Percentiles rank a stretch among this genome's conserved stretches.
phyloP scores from a whole-genome alignment of 2,113 vertebrate species.

The Agapornis roseicollis region DNA sequence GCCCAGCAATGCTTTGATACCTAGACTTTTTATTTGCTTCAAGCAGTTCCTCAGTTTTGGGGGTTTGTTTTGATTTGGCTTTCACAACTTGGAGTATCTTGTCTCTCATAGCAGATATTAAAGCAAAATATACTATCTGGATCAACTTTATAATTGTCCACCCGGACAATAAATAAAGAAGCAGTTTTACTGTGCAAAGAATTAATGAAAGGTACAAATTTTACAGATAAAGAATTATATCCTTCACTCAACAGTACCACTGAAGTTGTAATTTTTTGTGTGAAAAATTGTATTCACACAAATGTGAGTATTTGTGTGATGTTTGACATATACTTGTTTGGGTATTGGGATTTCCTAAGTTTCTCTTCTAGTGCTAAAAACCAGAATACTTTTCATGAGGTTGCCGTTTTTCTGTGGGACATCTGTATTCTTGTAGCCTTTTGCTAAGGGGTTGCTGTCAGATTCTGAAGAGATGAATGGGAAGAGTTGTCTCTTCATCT shows the following conservation, averaged over 20 bases:
- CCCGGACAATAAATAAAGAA: background rate
- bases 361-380: background rate
- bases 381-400: background rate
- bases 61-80: background rate
- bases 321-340: background rate
- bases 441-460: background rate
- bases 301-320: background rate
- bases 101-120: background rate
- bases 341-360: background rate
- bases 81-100: background rate
- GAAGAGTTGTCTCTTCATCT: background rate
- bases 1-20: background rate
- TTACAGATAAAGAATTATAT: background rate
- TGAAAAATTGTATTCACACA: background rate
- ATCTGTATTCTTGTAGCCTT: background rate
- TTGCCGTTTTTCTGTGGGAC: background rate
- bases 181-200: background rate
- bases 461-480: background rate
- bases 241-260: background rate
- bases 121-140: background rate
- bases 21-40: constrained; percentile 4
- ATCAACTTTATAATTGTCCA: background rate
- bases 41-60: background rate
- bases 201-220: background rate
- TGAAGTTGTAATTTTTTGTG: background rate